Base-by-base conservation (phyloP, 2,113 vertebrate genomes). In the Melospiza georgiana region DNA sequence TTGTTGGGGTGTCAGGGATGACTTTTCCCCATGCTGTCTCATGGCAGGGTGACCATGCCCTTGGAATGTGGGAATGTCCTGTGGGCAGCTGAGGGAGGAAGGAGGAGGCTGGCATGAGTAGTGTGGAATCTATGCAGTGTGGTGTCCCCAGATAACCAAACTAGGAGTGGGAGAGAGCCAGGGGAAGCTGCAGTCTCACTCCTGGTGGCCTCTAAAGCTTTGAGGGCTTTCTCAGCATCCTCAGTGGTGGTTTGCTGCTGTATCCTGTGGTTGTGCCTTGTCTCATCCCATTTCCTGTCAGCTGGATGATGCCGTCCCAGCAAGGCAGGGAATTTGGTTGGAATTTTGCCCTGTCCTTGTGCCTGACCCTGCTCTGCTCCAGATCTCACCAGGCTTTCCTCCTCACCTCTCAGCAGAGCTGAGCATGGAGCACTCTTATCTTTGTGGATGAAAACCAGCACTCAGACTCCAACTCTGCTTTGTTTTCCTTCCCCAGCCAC, bases 61-160 rank as follows among this genome's bases (percentile, higher is more conserved):
- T 43, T 35, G 89, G 90, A 75, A 93, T 96, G 92, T 59, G 92
- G 85, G 91, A 97, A 96, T 96, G 94, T 95, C 86, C 84, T 94
- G 84, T 83, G 94, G 63, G 87, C 75, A 95, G 59, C 61, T 25
- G 62, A 2, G 11, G 62, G 58, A 72, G 77, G 72, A 44, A 61
- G 63, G 61, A 91, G 27, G 68, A 91, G 27, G 68, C 8, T 86
- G 63, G 62, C 58, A 35, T 72, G 82, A 87, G 3, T 7, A 21
- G 46, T 51, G 74, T 80, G 63, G 84, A 33, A 84, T 89, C 43
- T 5, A 4, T 49, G 37, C 78, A 39, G 28, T 9, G 73, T 1
- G 1, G 28, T 8, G 28, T 48, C 59, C 69, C 59, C 68, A 7
- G 3, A 65, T 67, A 55, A 65, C 75, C 77, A n/a, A 85, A 49